Base-by-base conservation (phyloP, 35 echinoderm and acorn worm species). In the Anneissia japonica region DNA sequence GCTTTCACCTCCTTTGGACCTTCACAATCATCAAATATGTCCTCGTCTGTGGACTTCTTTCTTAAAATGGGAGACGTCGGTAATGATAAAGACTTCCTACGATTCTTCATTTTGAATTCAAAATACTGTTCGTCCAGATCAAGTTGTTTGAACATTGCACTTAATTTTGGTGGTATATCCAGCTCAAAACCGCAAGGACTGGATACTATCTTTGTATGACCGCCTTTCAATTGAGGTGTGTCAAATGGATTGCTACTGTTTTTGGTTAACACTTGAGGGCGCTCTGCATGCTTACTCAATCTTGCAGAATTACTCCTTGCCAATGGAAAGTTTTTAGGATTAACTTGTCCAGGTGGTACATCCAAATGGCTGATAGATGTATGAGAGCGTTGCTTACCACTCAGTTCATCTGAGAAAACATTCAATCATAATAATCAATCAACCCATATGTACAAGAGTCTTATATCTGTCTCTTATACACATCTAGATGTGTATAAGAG, bases 181-280 rank as follows among this genome's bases (percentile, higher is more conserved):
- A 26, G 1, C 11, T 64, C 19, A 26, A 64, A 19, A 19, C 51
- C 51, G 1, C 51, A 23, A 6, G 19, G 51, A 26, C 19, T 64
- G 6, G 9, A 64, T 11, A 81, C 79, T 14, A 81, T 36, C 30
- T 81, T 81, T 26, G 79, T 81, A 26, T 39, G 35, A 0, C 79
- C 79, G 4, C 79, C 79, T 40, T 81, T 81, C 31, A 81, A 37
- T 30, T 81, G 4, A 7, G 79, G 79, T 37, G 79, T 81, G 23
- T 81, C 79, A 40, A 81, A 81, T 12, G 79, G 79, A 81, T 81
- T 81, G 26, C 51, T 64, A 64, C 5, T 64, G 21, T 64, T 64
- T 64, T 64, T 64, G 51, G 10, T 64, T 3, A 64, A 64, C 7
- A 64, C 9, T 2, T 64, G 51, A 64, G 51, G 51, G 51, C 51